Evolutionary conservation across 2,888 invertebrate species (phyloP).

Genomic region (Andricus quercusramuli): DNA sequence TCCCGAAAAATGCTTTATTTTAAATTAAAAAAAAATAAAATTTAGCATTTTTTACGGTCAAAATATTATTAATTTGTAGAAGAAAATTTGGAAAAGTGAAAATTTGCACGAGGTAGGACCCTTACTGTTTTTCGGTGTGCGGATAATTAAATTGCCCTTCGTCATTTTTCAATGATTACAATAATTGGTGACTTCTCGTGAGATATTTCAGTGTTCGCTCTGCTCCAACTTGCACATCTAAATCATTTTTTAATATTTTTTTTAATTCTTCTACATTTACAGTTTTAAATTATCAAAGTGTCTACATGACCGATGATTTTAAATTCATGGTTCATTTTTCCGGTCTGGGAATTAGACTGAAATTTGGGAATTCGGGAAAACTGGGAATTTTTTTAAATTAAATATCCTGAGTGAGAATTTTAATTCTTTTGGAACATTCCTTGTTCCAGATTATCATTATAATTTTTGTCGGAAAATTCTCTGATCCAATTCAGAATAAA

Average conservation of each 20-base stretch:
- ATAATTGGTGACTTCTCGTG: conserved; percentile 74
- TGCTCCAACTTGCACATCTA: conserved; percentile 62
- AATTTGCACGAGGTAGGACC: conserved; percentile 29
- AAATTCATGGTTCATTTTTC: no score
- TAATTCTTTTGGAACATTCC: no score
- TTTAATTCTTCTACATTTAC: background rate
- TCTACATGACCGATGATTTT: no score
- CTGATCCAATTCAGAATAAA: no score
- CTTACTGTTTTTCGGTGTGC: conserved; percentile 27
- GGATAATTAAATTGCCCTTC: conserved; percentile 48
- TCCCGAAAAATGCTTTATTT: background rate
- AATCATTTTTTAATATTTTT: conserved; percentile 43
- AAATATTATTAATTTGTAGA: background rate
- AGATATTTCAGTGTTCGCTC: conserved; percentile 69
- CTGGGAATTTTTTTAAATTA: no score
- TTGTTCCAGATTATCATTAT: no score
- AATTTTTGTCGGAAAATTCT: no score
- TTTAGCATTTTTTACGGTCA: background rate
- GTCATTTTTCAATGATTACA: conserved; percentile 64
- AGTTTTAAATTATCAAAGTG: background rate
- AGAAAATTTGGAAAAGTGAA: background rate
- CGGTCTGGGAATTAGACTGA: no score
- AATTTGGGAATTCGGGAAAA: no score
- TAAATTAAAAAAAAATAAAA: background rate
- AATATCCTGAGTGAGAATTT: no score